Evolutionary conservation across 2,113 vertebrate genomes (phyloP), one percentile per base, ranked within the genome.

Genomic region (Channa maculata): DNA sequence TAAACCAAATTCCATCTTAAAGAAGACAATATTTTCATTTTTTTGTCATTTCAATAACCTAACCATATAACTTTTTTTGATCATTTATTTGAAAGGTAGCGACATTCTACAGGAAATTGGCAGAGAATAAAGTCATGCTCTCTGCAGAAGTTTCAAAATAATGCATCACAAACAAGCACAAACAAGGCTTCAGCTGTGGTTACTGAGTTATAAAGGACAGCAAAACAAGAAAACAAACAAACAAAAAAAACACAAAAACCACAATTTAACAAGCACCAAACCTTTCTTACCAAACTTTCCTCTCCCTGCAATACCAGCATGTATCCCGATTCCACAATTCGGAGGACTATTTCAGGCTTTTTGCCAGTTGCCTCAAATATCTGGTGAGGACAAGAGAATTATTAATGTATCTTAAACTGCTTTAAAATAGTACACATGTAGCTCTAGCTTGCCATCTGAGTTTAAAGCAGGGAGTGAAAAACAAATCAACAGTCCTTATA

Each of bases 231-330:
- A n/a, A 55, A 54, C 3, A 53, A n/a, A 8, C 5, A 14, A 49
- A 48, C 36, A 45, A 13, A 46, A 55, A 33, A 43, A 52, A 72
- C 11, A 44, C 0, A 46, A 50, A 24, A 24, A 24, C 24, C 24
- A 24, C 24, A 24, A 24, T 24, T 24, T 24, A 24, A 24, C 24
- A 24, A 24, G 24, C 24, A 24, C 24, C 24, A 24, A 24, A 24
- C 24, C 60, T 9, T 12, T 52, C 96, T 91, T 94, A 98, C 97
- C 95, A 98, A 84, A 13, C 96, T 90, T n/a, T 94, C 92, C 53
- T 94, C 80, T 52, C 93, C 95, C 84, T 95, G 96, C 11, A 94
- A 91, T 80, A 97, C 92, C 71, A 98, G 92, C 87, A 98, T 94
- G 90, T 96, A 95, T 66, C 96, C 96, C 46, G 95, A 95, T 44